These are phyloP conservation scores for Callithrix jacchus DNA, from an alignment of 2,113 vertebrate genomes.

Conservation along the genomic window DNA sequence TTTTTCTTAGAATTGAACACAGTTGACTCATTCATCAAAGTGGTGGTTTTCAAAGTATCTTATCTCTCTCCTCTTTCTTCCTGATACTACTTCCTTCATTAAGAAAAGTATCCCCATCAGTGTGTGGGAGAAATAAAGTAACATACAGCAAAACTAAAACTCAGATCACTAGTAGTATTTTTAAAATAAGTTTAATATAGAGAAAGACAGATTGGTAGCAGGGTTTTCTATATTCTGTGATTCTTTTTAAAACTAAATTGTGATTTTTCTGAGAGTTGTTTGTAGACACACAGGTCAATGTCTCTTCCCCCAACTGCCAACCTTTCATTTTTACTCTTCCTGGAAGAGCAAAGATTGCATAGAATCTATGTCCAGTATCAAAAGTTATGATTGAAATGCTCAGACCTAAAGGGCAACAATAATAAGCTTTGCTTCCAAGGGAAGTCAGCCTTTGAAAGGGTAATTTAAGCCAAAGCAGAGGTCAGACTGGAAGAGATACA, in stretches of 20 bases:
- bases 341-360: neutral
- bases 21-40: neutral
- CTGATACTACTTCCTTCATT: neutral
- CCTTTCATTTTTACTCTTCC: neutral
- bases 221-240: neutral
- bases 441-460: conserved; percentile 44
- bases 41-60: neutral
- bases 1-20: neutral
- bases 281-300: neutral
- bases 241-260: conserved; percentile 1
- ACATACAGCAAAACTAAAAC: neutral
- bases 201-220: neutral
- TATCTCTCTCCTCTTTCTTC: neutral
- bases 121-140: neutral
- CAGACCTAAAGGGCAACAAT: conserved; percentile 24
- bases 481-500: conserved; percentile 43
- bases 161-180: neutral
- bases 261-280: neutral
- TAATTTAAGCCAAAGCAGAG: conserved; percentile 63
- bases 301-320: neutral
- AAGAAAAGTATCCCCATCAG: neutral
- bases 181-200: neutral
- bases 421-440: conserved; percentile 47
- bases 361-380: conserved; percentile 38
- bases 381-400: conserved; percentile 54